Base-by-base conservation (phyloP, 2,797 vertebrate genomes). In the Dipus sagitta region DNA sequence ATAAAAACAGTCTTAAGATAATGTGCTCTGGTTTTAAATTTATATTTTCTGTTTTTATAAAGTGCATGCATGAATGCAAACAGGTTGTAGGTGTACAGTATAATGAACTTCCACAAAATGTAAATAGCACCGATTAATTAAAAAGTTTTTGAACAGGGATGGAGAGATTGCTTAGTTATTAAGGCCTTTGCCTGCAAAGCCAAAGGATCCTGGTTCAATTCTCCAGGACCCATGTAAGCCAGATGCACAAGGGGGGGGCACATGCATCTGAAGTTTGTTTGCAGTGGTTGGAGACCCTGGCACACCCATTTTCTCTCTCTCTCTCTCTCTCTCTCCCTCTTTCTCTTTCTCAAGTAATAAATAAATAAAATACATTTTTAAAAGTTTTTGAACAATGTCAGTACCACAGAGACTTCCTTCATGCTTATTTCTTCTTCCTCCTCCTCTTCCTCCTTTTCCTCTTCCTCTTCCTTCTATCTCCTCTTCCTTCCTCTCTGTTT, bases 11-110 rank as follows among this genome's bases (percentile, higher is more conserved):
- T 42, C 30, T 80, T 84, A 74, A 85, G 47, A 70, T 75, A 54
- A 62, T 54, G 58, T 77, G 54, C 12, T 20, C 32, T 82, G 23
- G 24, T 72, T 84, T 90, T 90, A 30, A 91, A 86, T 84, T 84
- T 85, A 72, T 64, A 28, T 58, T 26, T 82, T 78, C 84, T 47
- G 42, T 85, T 92, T 95, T 91, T 64, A 67, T 15, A 88, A 90
- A 28, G 10, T 20, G 54, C 20, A 81, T n/a, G 30, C 24, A n/a
- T 18, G 77, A 65, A 83, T 21, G 23, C 28, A 54, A 9, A 70
- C 20, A 79, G 68, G 64, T 71, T 9, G 0, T 58, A 76, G 67
- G 28, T 47, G 6, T 67, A 81, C 0, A 68, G 42, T 30, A 34
- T 32, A 26, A 82, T 58, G 47, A 62, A 88, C 90, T 94, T 85